These are phyloP conservation scores for Lasioglossum malachurum DNA, from an alignment of 2,888 invertebrate species.

Conservation along the genomic window DNA sequence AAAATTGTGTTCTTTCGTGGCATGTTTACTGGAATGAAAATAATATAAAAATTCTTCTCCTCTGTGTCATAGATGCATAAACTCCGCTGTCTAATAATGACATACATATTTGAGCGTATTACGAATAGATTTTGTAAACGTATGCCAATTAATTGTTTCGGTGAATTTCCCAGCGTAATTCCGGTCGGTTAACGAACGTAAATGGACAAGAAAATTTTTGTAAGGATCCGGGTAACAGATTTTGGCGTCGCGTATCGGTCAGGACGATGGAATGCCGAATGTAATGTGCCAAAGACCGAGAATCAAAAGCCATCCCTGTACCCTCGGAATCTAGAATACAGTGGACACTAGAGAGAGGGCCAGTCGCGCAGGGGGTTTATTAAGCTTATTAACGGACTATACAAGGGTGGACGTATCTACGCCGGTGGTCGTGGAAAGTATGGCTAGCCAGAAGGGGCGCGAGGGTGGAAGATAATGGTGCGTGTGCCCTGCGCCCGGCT, in stretches of 20 bases:
- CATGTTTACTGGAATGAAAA: too few species aligned
- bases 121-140: too few species aligned
- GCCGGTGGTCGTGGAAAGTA: slow-evolving; percentile 72
- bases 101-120: too few species aligned
- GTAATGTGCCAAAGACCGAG: slow-evolving; percentile 45
- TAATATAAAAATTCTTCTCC: too few species aligned
- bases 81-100: too few species aligned
- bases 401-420: slow-evolving; percentile 72
- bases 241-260: not conserved
- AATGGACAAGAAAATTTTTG: not conserved
- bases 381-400: slow-evolving; percentile 79
- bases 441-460: slow-evolving; percentile 57
- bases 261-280: slow-evolving; percentile 14
- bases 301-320: slow-evolving; percentile 71
- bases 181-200: not conserved
- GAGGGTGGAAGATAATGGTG: slow-evolving; percentile 64
- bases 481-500: slow-evolving; percentile 25
- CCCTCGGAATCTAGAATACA: slow-evolving; percentile 70
- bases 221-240: not conserved
- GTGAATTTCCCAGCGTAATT: not conserved
- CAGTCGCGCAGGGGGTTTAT: slow-evolving; percentile 76
- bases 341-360: slow-evolving; percentile 61
- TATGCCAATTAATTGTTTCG: not conserved
- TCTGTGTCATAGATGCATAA: too few species aligned
- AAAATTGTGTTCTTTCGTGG: too few species aligned